Conservation (phyloP, 2,797 vertebrate species). For the Aplochiton taeniatus region DNA sequence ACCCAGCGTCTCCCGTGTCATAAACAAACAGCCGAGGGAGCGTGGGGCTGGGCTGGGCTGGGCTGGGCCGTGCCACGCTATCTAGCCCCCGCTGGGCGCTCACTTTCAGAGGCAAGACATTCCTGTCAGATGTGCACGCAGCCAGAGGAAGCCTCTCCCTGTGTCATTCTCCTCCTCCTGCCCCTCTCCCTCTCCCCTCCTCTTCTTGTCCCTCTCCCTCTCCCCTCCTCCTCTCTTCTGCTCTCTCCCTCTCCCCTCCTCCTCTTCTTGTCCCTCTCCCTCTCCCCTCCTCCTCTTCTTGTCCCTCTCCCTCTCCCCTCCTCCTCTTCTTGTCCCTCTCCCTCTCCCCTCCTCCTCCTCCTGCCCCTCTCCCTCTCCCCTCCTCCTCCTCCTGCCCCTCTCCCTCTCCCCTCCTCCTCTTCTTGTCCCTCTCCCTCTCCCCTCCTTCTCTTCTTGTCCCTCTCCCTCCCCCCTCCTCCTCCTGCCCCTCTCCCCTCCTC, state of each 20-base stretch:
- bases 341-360: no score
- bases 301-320: no score
- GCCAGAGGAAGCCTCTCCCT: conserved; percentile 39
- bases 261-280: no score
- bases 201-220: no score
- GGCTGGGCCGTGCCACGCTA: conserved; percentile 40
- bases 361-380: conserved; percentile 44
- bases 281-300: no score
- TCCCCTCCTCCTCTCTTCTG: no score
- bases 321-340: no score
- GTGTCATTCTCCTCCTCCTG: conserved; percentile 23
- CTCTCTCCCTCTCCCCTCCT: no score
- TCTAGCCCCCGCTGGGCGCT: conserved; percentile 54
- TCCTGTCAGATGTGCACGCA: conserved; percentile 54
- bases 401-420: not conserved
- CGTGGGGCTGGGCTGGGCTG: conserved; percentile 63
- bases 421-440: not conserved
- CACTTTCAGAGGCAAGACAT: conserved; percentile 57
- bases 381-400: not conserved
- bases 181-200: no score
- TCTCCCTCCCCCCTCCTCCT: conserved; percentile 25
- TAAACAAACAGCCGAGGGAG: conserved; percentile 63
- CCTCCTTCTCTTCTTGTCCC: conserved; percentile 30
- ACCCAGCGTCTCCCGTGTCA: conserved; percentile 39
- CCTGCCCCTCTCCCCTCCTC: not conserved